Conservation (phyloP, 53 echinoderm and acorn worm genomes). For the Holothuria leucospilota region DNA sequence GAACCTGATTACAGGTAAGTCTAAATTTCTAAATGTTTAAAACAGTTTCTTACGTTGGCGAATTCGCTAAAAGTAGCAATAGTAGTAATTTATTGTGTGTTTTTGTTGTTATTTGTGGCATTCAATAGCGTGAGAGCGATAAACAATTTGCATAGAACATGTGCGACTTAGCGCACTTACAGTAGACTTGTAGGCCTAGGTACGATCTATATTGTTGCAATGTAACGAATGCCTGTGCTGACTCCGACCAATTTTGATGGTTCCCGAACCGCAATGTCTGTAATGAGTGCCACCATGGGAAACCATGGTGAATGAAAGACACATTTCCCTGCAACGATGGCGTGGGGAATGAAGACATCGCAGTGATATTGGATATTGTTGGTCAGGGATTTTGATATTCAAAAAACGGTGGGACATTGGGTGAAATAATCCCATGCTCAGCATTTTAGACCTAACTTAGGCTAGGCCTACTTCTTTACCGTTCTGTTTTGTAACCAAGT, state of each 20-base stretch:
- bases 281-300: no score
- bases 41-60: no score
- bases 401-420: no score
- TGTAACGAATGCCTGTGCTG: not conserved
- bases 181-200: not conserved
- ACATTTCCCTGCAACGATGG: no score
- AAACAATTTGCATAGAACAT: conserved; percentile 99
- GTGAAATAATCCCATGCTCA: no score
- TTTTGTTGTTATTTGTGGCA: conserved; percentile 99
- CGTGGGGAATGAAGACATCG: no score
- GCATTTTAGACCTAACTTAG: no score
- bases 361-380: no score
- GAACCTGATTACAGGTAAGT: conserved; percentile 37
- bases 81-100: conserved; percentile 80
- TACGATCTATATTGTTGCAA: not conserved
- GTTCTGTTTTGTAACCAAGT: no score
- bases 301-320: no score
- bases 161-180: conserved; percentile 30
- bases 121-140: conserved; percentile 95
- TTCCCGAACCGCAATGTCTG: not conserved
- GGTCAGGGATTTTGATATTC: no score
- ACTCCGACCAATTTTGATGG: not conserved
- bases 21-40: conserved; percentile 1
- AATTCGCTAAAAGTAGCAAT: not conserved
- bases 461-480: no score